Percentiles rank a stretch among this genome's conserved stretches.
phyloP scores from a whole-genome alignment of 2,888 invertebrate species.

The Agrotis puta region DNA sequence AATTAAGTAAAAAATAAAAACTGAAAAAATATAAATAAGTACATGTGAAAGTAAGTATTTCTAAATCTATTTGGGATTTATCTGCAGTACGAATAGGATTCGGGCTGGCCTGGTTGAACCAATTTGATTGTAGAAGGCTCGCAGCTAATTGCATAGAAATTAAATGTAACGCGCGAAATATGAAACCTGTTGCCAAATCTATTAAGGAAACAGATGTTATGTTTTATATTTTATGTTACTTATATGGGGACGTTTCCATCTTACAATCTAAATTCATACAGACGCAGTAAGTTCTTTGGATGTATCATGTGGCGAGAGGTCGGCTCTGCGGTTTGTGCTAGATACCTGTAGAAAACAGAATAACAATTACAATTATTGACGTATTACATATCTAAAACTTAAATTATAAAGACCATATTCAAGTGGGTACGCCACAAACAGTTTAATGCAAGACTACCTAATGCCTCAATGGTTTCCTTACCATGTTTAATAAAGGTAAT shows the following conservation, averaged over 20 bases:
- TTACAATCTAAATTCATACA: slow-evolving; percentile 4
- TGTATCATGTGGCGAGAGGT: slow-evolving; percentile 14
- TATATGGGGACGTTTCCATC: background rate
- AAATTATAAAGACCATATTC: background rate
- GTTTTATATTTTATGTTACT: background rate
- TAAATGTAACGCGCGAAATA: too few relatives aligned
- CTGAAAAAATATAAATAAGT: too few relatives aligned
- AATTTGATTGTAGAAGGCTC: background rate
- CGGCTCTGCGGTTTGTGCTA: slow-evolving; percentile 19
- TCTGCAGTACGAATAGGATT: too few relatives aligned
- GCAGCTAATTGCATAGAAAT: too few relatives aligned
- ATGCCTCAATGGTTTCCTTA: background rate
- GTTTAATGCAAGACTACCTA: background rate
- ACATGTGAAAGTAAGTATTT: too few relatives aligned
- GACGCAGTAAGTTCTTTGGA: slow-evolving; percentile 18
- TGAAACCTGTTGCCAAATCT: too few relatives aligned
- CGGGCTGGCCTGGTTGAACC: too few relatives aligned
- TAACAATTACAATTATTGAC: background rate
- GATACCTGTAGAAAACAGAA: background rate
- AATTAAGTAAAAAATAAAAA: too few relatives aligned
- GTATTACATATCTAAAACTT: slow-evolving; percentile 6
- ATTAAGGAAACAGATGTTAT: too few relatives aligned
- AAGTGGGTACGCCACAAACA: too few relatives aligned
- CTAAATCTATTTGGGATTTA: too few relatives aligned
- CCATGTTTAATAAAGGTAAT: background rate